These are phyloP conservation scores for Sminthurinus signatus DNA, from an alignment of 1,140 invertebrate species.

Conservation along the genomic window DNA sequence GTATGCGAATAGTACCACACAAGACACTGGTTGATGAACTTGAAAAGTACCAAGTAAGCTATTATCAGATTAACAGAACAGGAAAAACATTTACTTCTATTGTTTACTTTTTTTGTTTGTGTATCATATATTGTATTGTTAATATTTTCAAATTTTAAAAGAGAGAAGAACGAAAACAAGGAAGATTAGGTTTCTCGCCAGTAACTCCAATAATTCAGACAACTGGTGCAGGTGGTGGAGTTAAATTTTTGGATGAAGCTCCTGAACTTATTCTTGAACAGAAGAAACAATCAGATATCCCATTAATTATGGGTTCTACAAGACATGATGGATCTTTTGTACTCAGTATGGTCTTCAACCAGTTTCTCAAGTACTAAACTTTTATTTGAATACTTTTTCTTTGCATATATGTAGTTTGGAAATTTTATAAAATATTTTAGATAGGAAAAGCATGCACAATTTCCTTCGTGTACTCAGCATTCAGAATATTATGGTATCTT, in stretches of 20 bases:
- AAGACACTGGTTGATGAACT: neutral
- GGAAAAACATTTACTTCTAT: too few relatives aligned
- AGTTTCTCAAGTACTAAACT: too few relatives aligned
- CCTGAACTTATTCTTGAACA: conserved; percentile 12
- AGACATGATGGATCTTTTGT: conserved; percentile 32
- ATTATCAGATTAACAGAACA: too few relatives aligned
- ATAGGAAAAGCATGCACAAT: too few relatives aligned
- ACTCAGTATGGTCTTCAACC: conserved; percentile 19
- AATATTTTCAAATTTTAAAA: neutral
- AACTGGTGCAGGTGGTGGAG: neutral
- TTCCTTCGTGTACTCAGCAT: too few relatives aligned
- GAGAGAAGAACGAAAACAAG: conserved; percentile 1
- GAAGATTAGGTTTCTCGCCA: conserved; percentile 12
- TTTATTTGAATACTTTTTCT: too few relatives aligned
- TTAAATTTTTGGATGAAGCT: conserved; percentile 13
- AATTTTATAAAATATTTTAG: too few relatives aligned
- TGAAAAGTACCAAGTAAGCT: neutral
- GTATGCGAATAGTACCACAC: neutral
- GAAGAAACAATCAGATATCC: conserved; percentile 21
- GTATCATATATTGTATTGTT: neutral
- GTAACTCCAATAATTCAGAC: conserved; percentile 24
- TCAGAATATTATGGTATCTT: too few relatives aligned
- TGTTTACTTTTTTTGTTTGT: neutral
- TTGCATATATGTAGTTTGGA: too few relatives aligned
- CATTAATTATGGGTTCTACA: conserved; percentile 28